Evolutionary conservation across 2,113 vertebrate species (phyloP).

Genomic region (Ibidorhyncha struthersii): DNA sequence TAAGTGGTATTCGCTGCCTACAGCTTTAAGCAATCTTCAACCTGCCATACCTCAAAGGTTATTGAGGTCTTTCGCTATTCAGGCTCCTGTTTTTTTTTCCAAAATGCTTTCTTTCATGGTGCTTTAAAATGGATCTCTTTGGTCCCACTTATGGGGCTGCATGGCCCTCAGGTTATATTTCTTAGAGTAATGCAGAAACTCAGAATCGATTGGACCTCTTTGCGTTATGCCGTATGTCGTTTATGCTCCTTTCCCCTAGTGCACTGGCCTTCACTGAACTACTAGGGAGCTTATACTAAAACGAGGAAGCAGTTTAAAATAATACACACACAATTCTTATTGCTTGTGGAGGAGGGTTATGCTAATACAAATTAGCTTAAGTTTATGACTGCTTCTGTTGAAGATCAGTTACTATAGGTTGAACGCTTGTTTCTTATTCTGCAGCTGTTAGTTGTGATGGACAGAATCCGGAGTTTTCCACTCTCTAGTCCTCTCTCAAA

Average conservation of each 20-base stretch:
- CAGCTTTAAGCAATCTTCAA: neutral
- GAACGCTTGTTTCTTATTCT: neutral
- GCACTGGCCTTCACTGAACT: neutral
- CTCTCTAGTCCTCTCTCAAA: conserved; percentile 93
- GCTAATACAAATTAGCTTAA: neutral
- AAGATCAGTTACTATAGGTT: neutral
- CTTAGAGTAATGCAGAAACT: neutral
- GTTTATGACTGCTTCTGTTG: neutral
- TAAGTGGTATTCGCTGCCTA: neutral
- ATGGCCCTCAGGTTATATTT: neutral
- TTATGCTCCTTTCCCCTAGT: neutral
- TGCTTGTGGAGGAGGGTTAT: neutral
- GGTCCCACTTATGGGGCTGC: fast-evolving
- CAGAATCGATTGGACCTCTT: neutral
- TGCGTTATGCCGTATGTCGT: neutral
- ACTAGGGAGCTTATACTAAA: neutral
- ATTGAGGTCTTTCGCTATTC: neutral
- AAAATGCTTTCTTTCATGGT: neutral
- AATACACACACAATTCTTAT: neutral
- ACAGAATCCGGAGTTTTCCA: conserved; percentile 88
- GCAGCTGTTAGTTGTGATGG: conserved; percentile 88
- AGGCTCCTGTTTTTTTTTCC: neutral
- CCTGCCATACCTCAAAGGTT: neutral
- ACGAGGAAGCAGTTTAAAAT: neutral
- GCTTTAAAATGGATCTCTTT: neutral